A percentile compares a stretch with the other conserved stretches of the same genome.
Evolutionary conservation across 2,797 vertebrate species (phyloP).

Genomic region (Pangasius macronema): DNA sequence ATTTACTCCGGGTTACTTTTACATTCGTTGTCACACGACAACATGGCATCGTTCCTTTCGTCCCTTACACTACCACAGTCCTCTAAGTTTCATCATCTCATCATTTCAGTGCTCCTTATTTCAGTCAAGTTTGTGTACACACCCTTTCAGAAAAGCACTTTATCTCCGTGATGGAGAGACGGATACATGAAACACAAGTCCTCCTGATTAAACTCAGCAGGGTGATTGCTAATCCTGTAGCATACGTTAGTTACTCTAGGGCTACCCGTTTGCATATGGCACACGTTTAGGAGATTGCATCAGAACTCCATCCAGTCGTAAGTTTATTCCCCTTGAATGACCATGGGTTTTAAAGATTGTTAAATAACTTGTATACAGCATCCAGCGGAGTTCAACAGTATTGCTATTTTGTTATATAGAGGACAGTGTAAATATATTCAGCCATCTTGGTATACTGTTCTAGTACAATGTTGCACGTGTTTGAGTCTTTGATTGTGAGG

Average conservation of each 20-base stretch:
- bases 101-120: background rate
- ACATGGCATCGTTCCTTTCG: no score
- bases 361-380: constrained; percentile 64
- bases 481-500: constrained; percentile 76
- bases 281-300: constrained; percentile 55
- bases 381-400: constrained; percentile 65
- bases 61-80: background rate
- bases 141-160: constrained; percentile 81
- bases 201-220: background rate
- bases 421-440: constrained; percentile 81
- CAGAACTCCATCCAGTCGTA: background rate
- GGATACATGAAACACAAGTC: background rate
- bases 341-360: constrained; percentile 58
- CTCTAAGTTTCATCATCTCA: constrained; percentile 14
- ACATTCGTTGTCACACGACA: no score
- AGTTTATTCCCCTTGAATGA: constrained; percentile 50
- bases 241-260: constrained; percentile 47
- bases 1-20: no score
- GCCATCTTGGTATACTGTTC: constrained; percentile 73
- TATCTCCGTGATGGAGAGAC: constrained; percentile 73
- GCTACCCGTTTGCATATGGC: constrained; percentile 66
- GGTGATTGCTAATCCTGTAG: background rate
- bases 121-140: constrained; percentile 34
- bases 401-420: constrained; percentile 85
- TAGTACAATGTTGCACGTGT: constrained; percentile 79